Base-by-base conservation (phyloP, 2,888 invertebrate species). In the Allygus modestus region DNA sequence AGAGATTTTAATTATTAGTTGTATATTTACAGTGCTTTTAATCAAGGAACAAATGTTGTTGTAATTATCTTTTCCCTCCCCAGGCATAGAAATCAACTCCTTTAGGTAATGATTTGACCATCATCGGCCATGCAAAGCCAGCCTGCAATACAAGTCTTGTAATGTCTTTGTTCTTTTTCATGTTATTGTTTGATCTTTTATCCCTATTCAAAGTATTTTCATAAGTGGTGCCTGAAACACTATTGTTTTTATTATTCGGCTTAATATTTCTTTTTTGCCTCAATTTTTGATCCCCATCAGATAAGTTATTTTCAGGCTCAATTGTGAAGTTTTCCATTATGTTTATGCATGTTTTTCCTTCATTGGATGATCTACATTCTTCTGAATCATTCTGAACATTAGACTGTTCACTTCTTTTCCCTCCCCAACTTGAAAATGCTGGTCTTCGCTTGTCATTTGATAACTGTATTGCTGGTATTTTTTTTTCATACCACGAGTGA, bases 11-110 rank as follows among this genome's bases (percentile, higher is more conserved):
- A 17, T 79, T n/a, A 5, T 43, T 15, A 46, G 9, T 17, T 20
- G 9, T 73, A 11, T 41, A 43, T 77, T 33, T 26, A 77, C 46
- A 23, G 26, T 77, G 37, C 1, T 41, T 41, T 46, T 79, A 5
- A 46, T 31, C 2, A 5, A 58, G 26, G 26, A 26, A 58, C 23
- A 79, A 58, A 61, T 20, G 69, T 69, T 43, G 58, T 82, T 73
- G 23, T 33, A 51, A 83, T 26, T 86, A 86, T 46, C 91, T 90
- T 75, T 89, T 88, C 4, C 88, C 88, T 28, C 91, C 91, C 88
- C 91, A 91, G 17, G 87, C 87, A 75, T 87, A 88, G 84, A 88
- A 88, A 73, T 87, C 86, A 5, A 86, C 86, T 31, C 87, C 87
- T 83, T 87, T 85, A 71, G 79, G 23, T 1, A 58, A 58, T 37